A percentile compares a stretch with the other conserved stretches of the same genome.
Conservation (phyloP, 2,888 invertebrate species). For the Ischnura elegans region DNA sequence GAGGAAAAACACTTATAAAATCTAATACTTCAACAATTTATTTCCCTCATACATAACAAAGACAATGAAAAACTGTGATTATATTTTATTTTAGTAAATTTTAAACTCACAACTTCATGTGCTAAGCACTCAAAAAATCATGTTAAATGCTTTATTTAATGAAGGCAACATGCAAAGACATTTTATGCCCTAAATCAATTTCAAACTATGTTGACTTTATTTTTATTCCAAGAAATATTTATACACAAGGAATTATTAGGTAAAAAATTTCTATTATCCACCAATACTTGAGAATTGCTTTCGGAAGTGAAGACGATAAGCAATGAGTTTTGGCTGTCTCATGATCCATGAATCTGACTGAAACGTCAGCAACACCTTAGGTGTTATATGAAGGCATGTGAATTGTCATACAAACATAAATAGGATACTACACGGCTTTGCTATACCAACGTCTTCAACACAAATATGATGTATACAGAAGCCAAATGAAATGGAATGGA, state of each 20-base stretch:
- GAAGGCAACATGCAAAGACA: conserved; percentile 53
- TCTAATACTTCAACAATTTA: conserved; percentile 42
- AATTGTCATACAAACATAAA: conserved; percentile 29
- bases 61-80: conserved; percentile 28
- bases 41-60: conserved; percentile 47
- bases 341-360: conserved; percentile 50
- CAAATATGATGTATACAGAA: neutral
- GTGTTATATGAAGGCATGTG: neutral
- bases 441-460: neutral
- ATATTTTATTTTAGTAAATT: neutral
- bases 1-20: neutral
- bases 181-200: neutral
- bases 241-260: neutral
- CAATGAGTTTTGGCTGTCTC: neutral
- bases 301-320: neutral
- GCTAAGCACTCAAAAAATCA: conserved; percentile 49
- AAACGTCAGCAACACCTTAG: conserved; percentile 53
- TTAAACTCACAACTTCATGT: conserved; percentile 45
- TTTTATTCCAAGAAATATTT: neutral
- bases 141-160: conserved; percentile 58
- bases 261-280: neutral
- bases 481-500: conserved; percentile 53
- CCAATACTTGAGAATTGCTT: conserved; percentile 15
- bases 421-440: neutral
- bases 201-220: neutral